Percentiles rank a stretch among this genome's conserved stretches.
Evolutionary conservation across 2,888 invertebrate species (phyloP).

Genomic region (Vanessa cardui): DNA sequence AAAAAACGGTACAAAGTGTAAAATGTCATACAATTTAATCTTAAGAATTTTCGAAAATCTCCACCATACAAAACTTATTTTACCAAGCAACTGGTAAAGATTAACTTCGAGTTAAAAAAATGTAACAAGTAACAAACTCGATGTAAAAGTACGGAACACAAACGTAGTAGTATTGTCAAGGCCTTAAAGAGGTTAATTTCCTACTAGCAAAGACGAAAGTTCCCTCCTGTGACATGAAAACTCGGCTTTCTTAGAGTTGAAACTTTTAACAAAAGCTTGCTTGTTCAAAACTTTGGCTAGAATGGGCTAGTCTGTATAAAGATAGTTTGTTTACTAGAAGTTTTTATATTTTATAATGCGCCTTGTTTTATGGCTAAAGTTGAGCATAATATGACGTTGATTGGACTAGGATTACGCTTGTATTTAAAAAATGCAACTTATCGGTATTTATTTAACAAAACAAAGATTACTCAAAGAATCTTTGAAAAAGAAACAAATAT

Average conservation of each 20-base stretch:
- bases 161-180: conserved; percentile 23
- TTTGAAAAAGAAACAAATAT: no score
- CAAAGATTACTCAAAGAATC: no score
- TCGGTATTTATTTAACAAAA: no score
- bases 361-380: conserved; percentile 4
- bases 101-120: background rate
- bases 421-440: background rate
- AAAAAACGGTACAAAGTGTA: no score
- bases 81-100: background rate
- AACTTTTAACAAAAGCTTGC: conserved; percentile 30
- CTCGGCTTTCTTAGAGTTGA: conserved; percentile 36
- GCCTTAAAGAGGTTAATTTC: conserved; percentile 34
- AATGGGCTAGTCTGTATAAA: conserved; percentile 22
- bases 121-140: background rate
- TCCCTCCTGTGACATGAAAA: conserved; percentile 30
- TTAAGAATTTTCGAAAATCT: background rate
- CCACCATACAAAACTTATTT: background rate
- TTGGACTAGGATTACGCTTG: background rate
- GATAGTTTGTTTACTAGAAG: conserved; percentile 22
- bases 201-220: conserved; percentile 26
- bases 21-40: background rate
- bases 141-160: conserved; percentile 20
- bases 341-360: conserved; percentile 17
- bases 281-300: conserved; percentile 24
- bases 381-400: background rate